Conservation (phyloP, 2,888 invertebrate genomes). For the Sylvicola fuscatus region DNA sequence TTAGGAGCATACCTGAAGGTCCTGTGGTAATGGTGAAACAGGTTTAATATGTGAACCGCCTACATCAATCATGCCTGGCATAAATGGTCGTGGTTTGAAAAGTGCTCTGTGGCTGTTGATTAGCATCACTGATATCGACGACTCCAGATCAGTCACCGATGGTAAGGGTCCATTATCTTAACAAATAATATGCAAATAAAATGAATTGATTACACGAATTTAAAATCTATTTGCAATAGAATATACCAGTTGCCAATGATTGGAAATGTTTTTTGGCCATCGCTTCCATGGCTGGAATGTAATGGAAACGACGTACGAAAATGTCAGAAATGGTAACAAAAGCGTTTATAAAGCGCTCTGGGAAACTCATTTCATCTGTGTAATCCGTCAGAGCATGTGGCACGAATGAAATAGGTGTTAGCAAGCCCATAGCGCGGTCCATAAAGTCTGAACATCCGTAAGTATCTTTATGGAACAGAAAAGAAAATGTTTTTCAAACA, state of each 20-base stretch:
- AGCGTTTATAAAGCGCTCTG: conserved; percentile 20
- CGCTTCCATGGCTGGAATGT: conserved; percentile 21
- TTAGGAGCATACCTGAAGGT: conserved; percentile 12
- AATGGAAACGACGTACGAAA: conserved; percentile 17
- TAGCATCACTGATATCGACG: conserved; percentile 27
- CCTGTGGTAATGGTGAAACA: conserved; percentile 15
- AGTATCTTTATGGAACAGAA: conserved; percentile 11
- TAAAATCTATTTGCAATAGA: too few relatives aligned
- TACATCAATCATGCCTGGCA: conserved; percentile 21
- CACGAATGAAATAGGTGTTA: conserved; percentile 22
- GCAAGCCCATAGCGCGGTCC: conserved; percentile 22
- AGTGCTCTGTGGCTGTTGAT: conserved; percentile 30
- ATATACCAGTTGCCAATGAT: neutral
- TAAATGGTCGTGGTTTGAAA: conserved; percentile 26
- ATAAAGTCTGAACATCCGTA: conserved; percentile 25
- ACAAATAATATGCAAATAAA: neutral
- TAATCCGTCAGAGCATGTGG: conserved; percentile 19
- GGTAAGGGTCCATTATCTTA: conserved; percentile 16
- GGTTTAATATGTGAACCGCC: conserved; percentile 22
- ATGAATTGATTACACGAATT: neutral
- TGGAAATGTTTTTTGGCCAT: conserved; percentile 20
- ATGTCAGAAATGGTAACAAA: conserved; percentile 18
- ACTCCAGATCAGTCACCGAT: conserved; percentile 25
- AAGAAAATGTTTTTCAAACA: too few relatives aligned
- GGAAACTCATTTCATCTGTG: conserved; percentile 23